Base-by-base conservation (phyloP, 2,797 vertebrate genomes). In the Pseudochromis fuscus region DNA sequence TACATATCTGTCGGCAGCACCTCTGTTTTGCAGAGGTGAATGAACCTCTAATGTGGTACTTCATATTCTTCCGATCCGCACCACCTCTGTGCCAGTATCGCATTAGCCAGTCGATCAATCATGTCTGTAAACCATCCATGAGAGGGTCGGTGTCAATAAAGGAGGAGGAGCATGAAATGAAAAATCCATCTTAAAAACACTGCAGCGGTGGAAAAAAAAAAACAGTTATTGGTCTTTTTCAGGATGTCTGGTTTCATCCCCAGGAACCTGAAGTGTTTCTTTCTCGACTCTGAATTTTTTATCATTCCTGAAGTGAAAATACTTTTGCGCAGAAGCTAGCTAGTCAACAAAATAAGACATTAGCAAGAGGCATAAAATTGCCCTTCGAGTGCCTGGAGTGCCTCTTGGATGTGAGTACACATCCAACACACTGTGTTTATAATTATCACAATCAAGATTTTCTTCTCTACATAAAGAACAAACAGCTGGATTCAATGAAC, bases 51-150 rank as follows among this genome's bases (percentile, higher is more conserved):
- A 90, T 83, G 75, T 37, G 72, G 27, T 75, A 49, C 75, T 79
- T 81, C 67, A 67, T 83, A 81, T 84, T 85, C 73, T 38, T 63
- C 55, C 19, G 28, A 35, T 80, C 49, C 6, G 7, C 56, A 9
- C 56, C 73, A 46, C 56, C 63, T 61, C 59, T 6, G 53, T 64
- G 68, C 63, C 70, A 58, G 44, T n/a, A 13, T 58, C 58, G 56
- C 59, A 52, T 86, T 76, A 79, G 48, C 57, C 11, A 46, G 65
- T 74, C 63, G 2, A 85, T 93, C 90, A 77, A 61, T 90, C 78
- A 69, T 19, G 16, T 78, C 37, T 24, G 67, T 67, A 69, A 82
- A 86, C 35, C 53, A 72, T 77, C 79, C 77, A 40, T 37, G 67
- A 79, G 71, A 80, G 27, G 74, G 53, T 53, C 56, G 3, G 31